These are phyloP conservation scores for Haemorhous mexicanus DNA, from an alignment of 2,113 vertebrate genomes.

Conservation along the genomic window DNA sequence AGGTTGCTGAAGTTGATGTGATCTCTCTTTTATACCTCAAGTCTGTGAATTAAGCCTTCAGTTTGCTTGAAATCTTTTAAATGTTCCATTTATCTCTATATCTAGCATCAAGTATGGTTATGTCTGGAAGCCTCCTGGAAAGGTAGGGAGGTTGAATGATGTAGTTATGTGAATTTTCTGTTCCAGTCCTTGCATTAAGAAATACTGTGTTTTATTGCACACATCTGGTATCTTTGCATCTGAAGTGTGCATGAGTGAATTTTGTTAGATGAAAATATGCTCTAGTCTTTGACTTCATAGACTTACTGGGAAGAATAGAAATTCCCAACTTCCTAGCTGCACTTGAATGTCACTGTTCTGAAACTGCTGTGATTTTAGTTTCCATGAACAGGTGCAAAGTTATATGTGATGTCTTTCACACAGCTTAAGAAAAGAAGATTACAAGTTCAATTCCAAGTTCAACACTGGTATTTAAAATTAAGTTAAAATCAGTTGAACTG, in stretches of 20 bases:
- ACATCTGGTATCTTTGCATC: not conserved
- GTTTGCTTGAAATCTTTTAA: not conserved
- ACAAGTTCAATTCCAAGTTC: not conserved
- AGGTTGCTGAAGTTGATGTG: not conserved
- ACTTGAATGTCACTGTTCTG: slow-evolving; percentile 24
- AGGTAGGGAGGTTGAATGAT: not conserved
- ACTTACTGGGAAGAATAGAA: not conserved
- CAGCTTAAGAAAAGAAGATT: not conserved
- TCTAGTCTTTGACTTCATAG: slow-evolving; percentile 14
- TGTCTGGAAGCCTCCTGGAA: slow-evolving; percentile 11
- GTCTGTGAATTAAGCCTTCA: slow-evolving; percentile 44
- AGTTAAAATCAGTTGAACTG: not conserved
- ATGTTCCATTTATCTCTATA: not conserved
- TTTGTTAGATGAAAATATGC: not conserved
- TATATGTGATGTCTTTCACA: not conserved
- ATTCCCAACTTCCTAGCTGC: not conserved
- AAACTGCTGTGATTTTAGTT: not conserved
- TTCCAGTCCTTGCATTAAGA: not conserved
- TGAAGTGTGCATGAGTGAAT: not conserved
- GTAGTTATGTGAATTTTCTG: not conserved
- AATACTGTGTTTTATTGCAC: not conserved
- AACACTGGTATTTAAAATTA: not conserved
- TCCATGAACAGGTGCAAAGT: not conserved
- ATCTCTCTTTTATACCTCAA: slow-evolving; percentile 16
- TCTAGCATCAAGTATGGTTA: not conserved